Conservation (phyloP, 2,113 vertebrate genomes). For the Pygoscelis antarcticus region DNA sequence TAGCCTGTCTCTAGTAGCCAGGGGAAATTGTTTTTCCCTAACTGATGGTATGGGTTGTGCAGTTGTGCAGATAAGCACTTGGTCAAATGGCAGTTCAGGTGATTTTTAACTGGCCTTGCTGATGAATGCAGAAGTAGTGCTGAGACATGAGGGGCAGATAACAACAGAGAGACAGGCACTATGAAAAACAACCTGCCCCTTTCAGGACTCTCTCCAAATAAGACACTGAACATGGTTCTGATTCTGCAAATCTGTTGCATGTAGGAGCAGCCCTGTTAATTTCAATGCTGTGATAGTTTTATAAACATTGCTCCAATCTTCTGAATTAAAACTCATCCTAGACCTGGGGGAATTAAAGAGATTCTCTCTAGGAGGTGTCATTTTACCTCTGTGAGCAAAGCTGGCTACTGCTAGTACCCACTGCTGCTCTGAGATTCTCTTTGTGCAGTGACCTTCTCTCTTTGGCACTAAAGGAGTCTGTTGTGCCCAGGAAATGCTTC, state of each 20-base stretch:
- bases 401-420: background rate
- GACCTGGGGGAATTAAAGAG: background rate
- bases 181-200: background rate
- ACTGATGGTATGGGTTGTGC: constrained; percentile 75
- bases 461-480: background rate
- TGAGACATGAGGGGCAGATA: constrained; percentile 36
- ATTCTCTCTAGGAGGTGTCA: background rate
- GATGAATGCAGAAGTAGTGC: constrained; percentile 58
- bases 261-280: background rate
- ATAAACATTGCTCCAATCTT: background rate
- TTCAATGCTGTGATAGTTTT: background rate
- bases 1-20: constrained; percentile 75
- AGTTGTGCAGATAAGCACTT: constrained; percentile 71
- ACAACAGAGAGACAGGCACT: background rate
- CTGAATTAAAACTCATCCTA: background rate
- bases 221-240: background rate
- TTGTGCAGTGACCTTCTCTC: background rate
- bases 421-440: background rate
- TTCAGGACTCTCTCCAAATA: background rate
- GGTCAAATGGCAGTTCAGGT: constrained; percentile 53
- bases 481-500: background rate
- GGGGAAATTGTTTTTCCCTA: constrained; percentile 76
- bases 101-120: constrained; percentile 59
- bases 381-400: background rate
- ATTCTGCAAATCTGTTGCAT: background rate